phyloP scores from a whole-genome alignment of 1,140 invertebrate genomes.

The Aphaenogaster floridana region DNA sequence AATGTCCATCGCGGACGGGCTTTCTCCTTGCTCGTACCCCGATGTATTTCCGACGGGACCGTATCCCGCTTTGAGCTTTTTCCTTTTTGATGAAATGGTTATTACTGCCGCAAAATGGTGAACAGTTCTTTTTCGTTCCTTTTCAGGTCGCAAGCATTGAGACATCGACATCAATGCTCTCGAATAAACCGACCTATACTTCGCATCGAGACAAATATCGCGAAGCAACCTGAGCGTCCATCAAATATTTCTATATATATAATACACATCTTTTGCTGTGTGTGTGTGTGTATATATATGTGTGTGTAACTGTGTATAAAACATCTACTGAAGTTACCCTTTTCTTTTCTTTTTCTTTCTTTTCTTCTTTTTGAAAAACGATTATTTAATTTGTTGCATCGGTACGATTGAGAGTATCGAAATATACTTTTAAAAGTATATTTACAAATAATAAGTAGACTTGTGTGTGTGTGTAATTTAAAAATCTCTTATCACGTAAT shows the following conservation, averaged over 20 bases:
- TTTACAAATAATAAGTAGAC: not conserved
- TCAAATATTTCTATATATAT: constrained; percentile 60
- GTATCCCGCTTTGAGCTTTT: constrained; percentile 35
- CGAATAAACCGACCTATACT: constrained; percentile 47
- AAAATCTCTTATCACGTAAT: not conserved
- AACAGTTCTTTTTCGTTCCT: constrained; percentile 48
- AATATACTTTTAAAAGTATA: not conserved
- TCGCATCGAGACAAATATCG: constrained; percentile 52
- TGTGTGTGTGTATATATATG: not conserved
- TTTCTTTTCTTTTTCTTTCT: not conserved
- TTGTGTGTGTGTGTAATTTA: not conserved
- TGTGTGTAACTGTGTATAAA: not conserved
- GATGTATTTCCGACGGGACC: constrained; percentile 55
- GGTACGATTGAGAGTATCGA: constrained; percentile 1
- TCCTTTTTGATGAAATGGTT: constrained; percentile 64
- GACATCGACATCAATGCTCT: constrained; percentile 46
- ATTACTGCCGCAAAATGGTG: constrained; percentile 45
- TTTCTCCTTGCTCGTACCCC: constrained; percentile 25
- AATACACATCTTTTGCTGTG: constrained; percentile 27
- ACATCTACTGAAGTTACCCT: not conserved
- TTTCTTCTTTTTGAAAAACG: not conserved
- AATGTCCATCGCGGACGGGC: constrained; percentile 34
- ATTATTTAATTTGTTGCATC: constrained; percentile 7
- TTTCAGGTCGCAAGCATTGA: constrained; percentile 43
- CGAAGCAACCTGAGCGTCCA: constrained; percentile 40